Base-by-base conservation (phyloP, 2,888 invertebrate genomes). In the Mystacides longicornis region DNA sequence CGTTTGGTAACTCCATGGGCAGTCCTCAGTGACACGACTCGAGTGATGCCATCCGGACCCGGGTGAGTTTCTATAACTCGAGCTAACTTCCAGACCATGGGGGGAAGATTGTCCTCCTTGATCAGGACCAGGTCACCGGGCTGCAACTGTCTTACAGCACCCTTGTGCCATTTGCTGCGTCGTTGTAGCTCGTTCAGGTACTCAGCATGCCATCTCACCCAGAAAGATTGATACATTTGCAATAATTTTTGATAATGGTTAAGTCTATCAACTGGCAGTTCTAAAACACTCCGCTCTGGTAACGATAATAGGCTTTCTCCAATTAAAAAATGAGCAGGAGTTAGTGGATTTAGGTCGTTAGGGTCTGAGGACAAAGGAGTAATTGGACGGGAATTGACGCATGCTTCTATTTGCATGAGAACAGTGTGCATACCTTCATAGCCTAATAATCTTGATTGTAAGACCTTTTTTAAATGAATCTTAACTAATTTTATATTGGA, bases 401-500 rank as follows among this genome's bases (percentile, higher is more conserved):
- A 43, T 43, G 43, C 43, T n/a, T 43, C 43, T 5, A 43, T 43
- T 18, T 43, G 43, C 14, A 16, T 43, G 14, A 43, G 18, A 11
- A 43, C 16, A n/a, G 43, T 43, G 43, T 43, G 43, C 43, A 43
- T 43, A n/a, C 43, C 16, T 14, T 43, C 43, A 43, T 16, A 16
- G 16, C 16, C 43, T 43, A 43, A 43, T 43, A 43, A 14, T 7
- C 43, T 7, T n/a, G 43, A 43, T 43, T 43, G 43, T 43, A 43
- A 43, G 18, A 43, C 43, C 43, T 43, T 43, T 43, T 43, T 43
- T 43, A 43, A 43, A 5, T 43, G 43, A 27, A 27, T n/a, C n/a
- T 31, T 31, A 9, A 31, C 31, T 31, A 9, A 14, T 31, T 31
- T 31, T 9, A 31, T 31, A 14, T 31, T 31, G 7, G 31, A 31